Evolutionary conservation across 2,888 invertebrate species (phyloP), one percentile per base, ranked within the genome.

Genomic region (Andrena bucephala): DNA sequence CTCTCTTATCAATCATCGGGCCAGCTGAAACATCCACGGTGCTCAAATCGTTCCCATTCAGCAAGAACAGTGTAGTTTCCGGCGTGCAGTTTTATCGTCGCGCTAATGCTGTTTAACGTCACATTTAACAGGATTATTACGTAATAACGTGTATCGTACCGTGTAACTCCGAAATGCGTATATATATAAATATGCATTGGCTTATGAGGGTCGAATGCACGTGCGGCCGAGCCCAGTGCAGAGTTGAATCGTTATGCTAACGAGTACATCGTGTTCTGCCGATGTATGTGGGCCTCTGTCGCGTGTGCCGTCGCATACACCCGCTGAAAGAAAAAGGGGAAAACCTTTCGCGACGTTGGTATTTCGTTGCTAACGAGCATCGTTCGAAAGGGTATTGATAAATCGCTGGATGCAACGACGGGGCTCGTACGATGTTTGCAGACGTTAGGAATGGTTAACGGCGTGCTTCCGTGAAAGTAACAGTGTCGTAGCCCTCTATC

Each of bases 91-190:
- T 86, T 80, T 60, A 81, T 68, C 74, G 36, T 52, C 70, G 62
- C 57, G 72, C 62, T 87, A 86, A 89, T 86, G 87, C 85, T 87
- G 87, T 90, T 90, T 90, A 90, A 90, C 90, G 90, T 89, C 87
- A 89, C 90, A 86, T 89, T 90, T 90, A 90, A 90, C 89, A 85
- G 84, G 88, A 90, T 90, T 90, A 90, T 87, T 88, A 85, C 85
- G 85, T 90, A 87, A 86, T 89, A 90, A 87, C 86, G 87, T 83
- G 81, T 87, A 89, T 85, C 81, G 82, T 83, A 62, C 69, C 77
- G 72, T 77, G 81, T 74, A 82, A 77, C 86, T 81, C 66, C 70
- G 86, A 87, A 87, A 88, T 85, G 84, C 86, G 89, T 88, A 89
- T 87, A 89, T 86, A 89, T 87, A 88, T 88, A 89, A 89, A 89